Evolutionary conservation across 2,888 invertebrate species (phyloP), one percentile per base, ranked within the genome.

Genomic region (Leptinotarsa juncta): DNA sequence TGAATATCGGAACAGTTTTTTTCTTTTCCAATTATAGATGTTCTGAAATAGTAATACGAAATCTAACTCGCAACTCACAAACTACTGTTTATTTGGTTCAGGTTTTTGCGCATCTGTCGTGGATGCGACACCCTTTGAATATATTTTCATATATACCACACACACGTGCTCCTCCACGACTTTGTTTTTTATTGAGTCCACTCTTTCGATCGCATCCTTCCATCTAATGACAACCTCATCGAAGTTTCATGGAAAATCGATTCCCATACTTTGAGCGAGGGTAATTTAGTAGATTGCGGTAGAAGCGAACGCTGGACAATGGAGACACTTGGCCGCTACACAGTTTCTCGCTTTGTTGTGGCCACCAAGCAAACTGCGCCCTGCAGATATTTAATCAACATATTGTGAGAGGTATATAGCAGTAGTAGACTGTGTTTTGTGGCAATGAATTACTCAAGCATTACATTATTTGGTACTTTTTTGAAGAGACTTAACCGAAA

Each of bases 311-410:
- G 77, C 72, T 70, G 80, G 60, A 69, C 68, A 65, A 60, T 65
- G 73, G 70, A 55, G 72, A 81, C 78, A 75, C 76, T 79, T 78
- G 76, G 81, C 82, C 82, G 75, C 82, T 80, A 81, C 82, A 81
- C 74, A 77, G 80, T 76, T 80, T 79, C 77, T 80, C 81, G 81
- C 81, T 82, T 82, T 82, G 78, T 69, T 71, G 65, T 70, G 49
- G 57, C 67, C 74, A 53, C 68, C 71, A 69, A 69, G 76, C 75
- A 77, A 77, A 79, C 75, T 74, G 73, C 73, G 68, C 73, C 78
- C 78, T 74, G 70, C 73, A 77, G 79, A 77, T 77, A 76, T 79
- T 78, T 79, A 70, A 78, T 79, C 74, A 77, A 77, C 42, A 62
- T 62, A 62, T 62, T 26, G 62, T 3, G 20, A 20, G 57, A 4